phyloP scores from a whole-genome alignment of 2,113 vertebrate species.

The Cinclus cinclus region DNA sequence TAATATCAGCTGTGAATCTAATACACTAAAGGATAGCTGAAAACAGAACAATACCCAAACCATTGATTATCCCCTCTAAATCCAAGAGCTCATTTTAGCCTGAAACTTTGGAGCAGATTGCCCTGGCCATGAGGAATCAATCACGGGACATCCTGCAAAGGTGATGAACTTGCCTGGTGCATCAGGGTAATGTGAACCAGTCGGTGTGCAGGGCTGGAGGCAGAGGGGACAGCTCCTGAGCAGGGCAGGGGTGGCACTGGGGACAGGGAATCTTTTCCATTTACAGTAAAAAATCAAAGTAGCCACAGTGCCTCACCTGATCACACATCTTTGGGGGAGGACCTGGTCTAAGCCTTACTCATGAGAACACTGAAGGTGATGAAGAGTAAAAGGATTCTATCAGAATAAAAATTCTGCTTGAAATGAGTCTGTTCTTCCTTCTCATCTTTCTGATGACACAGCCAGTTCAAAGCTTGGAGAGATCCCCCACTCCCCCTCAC shows the following conservation, averaged over 20 bases:
- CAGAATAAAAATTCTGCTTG: constrained; percentile 33
- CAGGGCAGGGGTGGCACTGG: constrained; percentile 34
- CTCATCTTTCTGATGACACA: constrained; percentile 7
- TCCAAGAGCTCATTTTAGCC: not conserved
- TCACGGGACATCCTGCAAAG: constrained; percentile 68
- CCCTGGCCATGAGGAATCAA: constrained; percentile 75
- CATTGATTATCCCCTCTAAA: not conserved
- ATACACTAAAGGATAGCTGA: not conserved
- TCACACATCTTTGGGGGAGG: not conserved
- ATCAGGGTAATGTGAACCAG: constrained; percentile 67
- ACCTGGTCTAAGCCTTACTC: not conserved
- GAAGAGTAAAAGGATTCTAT: constrained; percentile 43
- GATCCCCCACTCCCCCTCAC: not conserved
- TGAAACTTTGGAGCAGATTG: constrained; percentile 52
- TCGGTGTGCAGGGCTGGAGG: constrained; percentile 24
- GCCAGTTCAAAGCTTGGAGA: constrained; percentile 67
- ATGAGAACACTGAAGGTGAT: not conserved
- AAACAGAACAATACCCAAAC: not conserved
- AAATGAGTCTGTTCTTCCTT: constrained; percentile 22
- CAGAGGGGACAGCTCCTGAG: constrained; percentile 68
- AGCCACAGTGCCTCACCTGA: not conserved
- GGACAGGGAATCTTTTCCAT: constrained; percentile 23
- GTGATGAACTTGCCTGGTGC: constrained; percentile 72
- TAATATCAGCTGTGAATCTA: not conserved
- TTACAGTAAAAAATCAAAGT: not conserved